Base-by-base conservation (phyloP, 2,888 invertebrate genomes). In the Ennomos quercinarius region DNA sequence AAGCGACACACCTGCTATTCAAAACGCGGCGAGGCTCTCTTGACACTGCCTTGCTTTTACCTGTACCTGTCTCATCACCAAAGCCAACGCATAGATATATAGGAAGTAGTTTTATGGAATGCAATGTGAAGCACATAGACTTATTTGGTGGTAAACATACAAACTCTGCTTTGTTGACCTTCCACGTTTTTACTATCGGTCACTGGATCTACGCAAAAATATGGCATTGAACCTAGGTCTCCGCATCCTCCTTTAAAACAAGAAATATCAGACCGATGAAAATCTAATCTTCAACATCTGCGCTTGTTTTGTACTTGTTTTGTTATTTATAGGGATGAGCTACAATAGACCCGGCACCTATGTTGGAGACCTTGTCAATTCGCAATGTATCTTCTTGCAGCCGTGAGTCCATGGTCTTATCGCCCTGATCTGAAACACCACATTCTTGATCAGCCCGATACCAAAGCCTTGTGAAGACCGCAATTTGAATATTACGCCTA, bases 261-360 rank as follows among this genome's bases (percentile, higher is more conserved):
- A 81, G 83, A 80, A 83, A 80, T 83, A 83, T 87, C 81, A 69
- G 64, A 59, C 68, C 72, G 77, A 80, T 81, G 78, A 69, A 68
- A 80, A 90, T 91, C 88, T 91, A 86, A 89, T 90, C 91, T 84
- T 68, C 59, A 60, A 38, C 80, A 89, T 90, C 89, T 86, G 80
- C 67, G 81, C 83, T 84, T 80, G 85, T 87, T 86, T 81, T 78
- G 77, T 77, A 77, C 76, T 72, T 71, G 66, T 68, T 70, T 63
- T 63, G 71, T 78, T 75, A 80, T 71, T 79, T 76, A 78, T 67
- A 68, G 63, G 65, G 68, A 72, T 72, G 57, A 51, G 57, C 51
- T 53, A 67, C 67, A 70, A 67, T 67, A 60, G 67, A 56, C 51
- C 61, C 64, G 62, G 68, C 66, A 72, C 68, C 61, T 71, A 71